Conservation (phyloP, 2,797 vertebrate genomes). For the Poecilia velifera region DNA sequence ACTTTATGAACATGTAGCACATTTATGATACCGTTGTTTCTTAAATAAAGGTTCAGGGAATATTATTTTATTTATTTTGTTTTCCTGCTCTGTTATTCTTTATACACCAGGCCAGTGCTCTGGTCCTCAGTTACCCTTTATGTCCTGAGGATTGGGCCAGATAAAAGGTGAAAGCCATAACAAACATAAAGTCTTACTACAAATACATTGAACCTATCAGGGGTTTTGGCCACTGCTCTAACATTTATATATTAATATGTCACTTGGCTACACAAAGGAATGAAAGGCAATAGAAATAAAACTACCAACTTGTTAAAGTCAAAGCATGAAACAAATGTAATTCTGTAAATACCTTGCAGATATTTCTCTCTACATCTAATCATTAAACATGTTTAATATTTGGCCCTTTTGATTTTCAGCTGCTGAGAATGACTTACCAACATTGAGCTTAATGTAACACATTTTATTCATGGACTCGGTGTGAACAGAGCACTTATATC, state of each 20-base stretch:
- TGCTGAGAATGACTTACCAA: constrained; percentile 1
- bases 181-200: neutral
- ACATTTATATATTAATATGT: neutral
- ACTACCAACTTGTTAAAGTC: neutral
- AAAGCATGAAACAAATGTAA: neutral
- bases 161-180: neutral
- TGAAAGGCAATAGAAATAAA: neutral
- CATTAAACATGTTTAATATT: neutral
- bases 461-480: neutral
- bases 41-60: neutral
- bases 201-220: neutral
- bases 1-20: neutral
- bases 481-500: neutral
- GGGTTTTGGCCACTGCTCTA: neutral
- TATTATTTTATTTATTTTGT: neutral
- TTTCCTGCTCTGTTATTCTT: neutral
- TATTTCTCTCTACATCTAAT: neutral
- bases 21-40: neutral
- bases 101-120: neutral
- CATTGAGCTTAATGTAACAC: neutral
- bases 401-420: neutral
- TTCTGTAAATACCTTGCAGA: neutral
- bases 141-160: too few species aligned
- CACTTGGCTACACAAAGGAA: neutral
- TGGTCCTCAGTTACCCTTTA: neutral